Base-by-base conservation (phyloP, 2,888 invertebrate genomes). In the Trissonchulus latispiculum region DNA sequence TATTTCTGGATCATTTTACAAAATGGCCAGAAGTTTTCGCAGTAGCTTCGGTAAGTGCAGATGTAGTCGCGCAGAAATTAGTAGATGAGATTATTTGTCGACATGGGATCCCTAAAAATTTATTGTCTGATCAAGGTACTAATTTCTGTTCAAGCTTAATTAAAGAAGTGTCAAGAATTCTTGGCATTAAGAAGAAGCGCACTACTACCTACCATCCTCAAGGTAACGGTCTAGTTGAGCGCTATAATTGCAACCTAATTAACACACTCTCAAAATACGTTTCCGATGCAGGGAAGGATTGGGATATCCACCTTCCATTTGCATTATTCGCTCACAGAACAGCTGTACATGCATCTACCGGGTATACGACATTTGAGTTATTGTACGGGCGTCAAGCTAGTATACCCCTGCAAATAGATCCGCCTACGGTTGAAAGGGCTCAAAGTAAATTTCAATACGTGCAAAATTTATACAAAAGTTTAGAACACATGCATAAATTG, bases 21-120 rank as follows among this genome's bases (percentile, higher is more conserved):
- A 72, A 75, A n/a, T 79, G 61, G 62, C 67, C 70, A 74, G 15
- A 77, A 78, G 75, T 75, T 73, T 32, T 81, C 61, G 76, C 81
- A 2, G 67, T 81, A 36, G 78, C 79, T 0, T 77, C 79, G 35
- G 80, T 80, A 66, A 77, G 77, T 48, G 78, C 80, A 0, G 75
- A 74, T 29, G 79, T 79, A 0, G 76, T 80, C 28, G 80, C 80
- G 0, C 73, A 73, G 32, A 72, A 75, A 32, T 64, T 78, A 29
- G 71, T 74, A 2, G 72, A 76, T 48, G 36, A 75, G 33, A 33
- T 78, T 32, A 72, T 76, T 23, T 69, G 64, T 8, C 61, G 75
- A 28, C 76, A 76, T 74, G 77, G 76, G 8, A 62, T 64, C 29
- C 78, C 78, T 23, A 61, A 36, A 3, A 62, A 61, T 31, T 62